Evolutionary conservation across 2,113 vertebrate species (phyloP), one percentile per base, ranked within the genome.

Genomic region (Chitala chitala): DNA sequence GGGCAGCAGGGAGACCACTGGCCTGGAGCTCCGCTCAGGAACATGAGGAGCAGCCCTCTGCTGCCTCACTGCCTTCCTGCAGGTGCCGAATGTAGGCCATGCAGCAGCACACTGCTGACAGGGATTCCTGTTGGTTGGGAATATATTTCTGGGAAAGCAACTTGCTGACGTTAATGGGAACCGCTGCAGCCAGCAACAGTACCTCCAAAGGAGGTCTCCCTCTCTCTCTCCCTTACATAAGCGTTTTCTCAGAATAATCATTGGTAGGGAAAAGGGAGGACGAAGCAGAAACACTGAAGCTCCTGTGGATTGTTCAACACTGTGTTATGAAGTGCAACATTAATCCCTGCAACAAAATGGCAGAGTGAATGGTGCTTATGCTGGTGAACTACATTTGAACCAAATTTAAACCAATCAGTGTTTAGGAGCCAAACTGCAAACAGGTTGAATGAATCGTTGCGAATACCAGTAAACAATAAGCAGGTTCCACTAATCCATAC

Each of bases 161-260:
- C 42, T 48, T 48, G 24, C 64, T 68, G 59, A 63, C 33, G 31
- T 63, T 38, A 63, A 63, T 63, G 59, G 59, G 59, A 68, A 68
- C 46, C 22, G 22, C 42, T 68, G 42, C 15, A 5, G 8, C 17
- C n/a, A 36, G 24, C 22, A 68, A 26, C 64, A 65, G 10, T 42
- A 26, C 26, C 64, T 46, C 42, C 22, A 26, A 24, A 24, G 13
- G 42, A 24, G 42, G 12, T 12, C 22, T 29, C 40, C 64, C 42
- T 68, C 22, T 29, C 40, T 42, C 42, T 68, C 64, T 13, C 1
- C 42, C 42, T 26, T 46, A 46, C 64, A 68, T 26, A 46, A 68
- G 40, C n/a, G 26, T 66, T 46, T 46, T 66, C 3, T 2, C 4
- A 12, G 40, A 66, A 66, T 66, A 48, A 46, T 48, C 40, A 48